A percentile compares a stretch with the other conserved stretches of the same genome.
Conservation (phyloP, 2,113 vertebrate species). For the Chaetops frenatus region DNA sequence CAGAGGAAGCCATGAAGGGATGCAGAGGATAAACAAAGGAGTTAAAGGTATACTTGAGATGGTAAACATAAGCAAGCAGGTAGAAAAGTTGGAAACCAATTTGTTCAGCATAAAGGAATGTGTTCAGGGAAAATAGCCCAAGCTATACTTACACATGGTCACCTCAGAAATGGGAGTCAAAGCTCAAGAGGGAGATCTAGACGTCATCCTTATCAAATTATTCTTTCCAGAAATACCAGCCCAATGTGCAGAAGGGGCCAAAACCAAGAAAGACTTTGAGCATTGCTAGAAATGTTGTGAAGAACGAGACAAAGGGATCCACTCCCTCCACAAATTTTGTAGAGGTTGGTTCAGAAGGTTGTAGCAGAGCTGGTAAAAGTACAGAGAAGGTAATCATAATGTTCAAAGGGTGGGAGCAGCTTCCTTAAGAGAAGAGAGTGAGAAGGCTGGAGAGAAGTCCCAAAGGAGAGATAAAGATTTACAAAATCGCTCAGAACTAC, state of each 20-base stretch:
- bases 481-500: background rate
- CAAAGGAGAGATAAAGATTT: background rate
- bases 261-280: background rate
- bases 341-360: background rate
- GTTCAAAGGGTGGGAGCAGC: background rate
- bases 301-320: background rate
- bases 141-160: background rate
- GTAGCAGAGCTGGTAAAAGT: background rate
- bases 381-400: background rate
- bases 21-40: background rate
- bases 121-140: background rate
- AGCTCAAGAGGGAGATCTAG: background rate
- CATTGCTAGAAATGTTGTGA: background rate
- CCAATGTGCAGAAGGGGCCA: fast-evolving
- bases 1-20: background rate
- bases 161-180: background rate
- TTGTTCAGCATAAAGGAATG: background rate
- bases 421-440: background rate
- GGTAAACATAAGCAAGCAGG: background rate
- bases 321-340: background rate
- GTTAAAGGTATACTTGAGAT: background rate
- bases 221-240: background rate
- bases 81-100: background rate
- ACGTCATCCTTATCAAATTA: background rate
- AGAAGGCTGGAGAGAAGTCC: background rate